phyloP scores from a whole-genome alignment of 2,797 vertebrate genomes.

The Sciaenops ocellatus region DNA sequence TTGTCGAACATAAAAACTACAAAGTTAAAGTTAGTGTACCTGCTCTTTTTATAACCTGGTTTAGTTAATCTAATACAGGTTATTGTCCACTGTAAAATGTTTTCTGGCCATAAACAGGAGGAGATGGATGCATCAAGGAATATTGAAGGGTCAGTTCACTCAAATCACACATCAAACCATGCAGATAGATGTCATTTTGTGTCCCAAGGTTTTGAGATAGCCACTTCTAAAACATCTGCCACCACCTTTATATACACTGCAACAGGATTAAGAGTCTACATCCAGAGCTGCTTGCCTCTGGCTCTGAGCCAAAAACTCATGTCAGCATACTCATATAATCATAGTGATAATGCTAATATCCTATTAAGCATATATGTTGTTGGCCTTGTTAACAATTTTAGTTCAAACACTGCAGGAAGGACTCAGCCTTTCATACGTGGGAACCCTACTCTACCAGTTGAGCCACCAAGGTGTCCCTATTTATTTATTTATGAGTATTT shows the following conservation, averaged over 20 bases:
- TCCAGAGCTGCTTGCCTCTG: not conserved
- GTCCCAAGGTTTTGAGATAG: not conserved
- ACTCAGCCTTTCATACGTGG: too few relatives aligned
- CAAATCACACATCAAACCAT: not conserved
- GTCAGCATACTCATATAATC: not conserved
- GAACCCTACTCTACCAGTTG: too few relatives aligned
- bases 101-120: not conserved
- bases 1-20: constrained; percentile 42
- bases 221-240: not conserved
- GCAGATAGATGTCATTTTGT: not conserved
- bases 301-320: not conserved
- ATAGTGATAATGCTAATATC: too few relatives aligned
- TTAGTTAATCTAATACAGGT: not conserved
- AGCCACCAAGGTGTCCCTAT: too few relatives aligned
- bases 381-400: not conserved
- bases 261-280: not conserved
- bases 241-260: not conserved
- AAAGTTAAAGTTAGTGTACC: constrained; percentile 8
- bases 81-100: constrained; percentile 17
- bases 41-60: constrained; percentile 14
- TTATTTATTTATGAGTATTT: too few relatives aligned
- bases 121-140: not conserved
- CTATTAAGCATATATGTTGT: not conserved
- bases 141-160: constrained; percentile 9
- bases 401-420: too few relatives aligned